These are phyloP conservation scores for Sakesphorus luctuosus DNA, from an alignment of 2,113 vertebrate genomes.

Conservation along the genomic window DNA sequence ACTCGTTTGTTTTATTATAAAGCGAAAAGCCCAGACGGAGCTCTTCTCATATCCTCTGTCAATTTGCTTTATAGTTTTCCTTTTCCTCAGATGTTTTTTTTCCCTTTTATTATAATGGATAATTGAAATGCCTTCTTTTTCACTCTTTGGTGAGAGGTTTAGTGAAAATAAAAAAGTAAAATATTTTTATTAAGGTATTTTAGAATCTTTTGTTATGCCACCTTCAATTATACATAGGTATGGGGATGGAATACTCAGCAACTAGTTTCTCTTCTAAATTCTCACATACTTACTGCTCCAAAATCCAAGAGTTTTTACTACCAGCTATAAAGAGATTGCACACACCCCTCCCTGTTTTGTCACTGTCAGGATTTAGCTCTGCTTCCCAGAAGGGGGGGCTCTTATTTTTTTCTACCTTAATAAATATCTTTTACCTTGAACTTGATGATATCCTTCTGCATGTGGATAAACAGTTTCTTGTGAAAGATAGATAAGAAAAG, in stretches of 20 bases:
- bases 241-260: neutral
- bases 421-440: neutral
- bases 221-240: neutral
- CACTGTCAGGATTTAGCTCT: neutral
- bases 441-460: neutral
- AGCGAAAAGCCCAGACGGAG: neutral
- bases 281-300: neutral
- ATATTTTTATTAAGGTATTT: neutral
- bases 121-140: neutral
- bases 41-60: neutral
- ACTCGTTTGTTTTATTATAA: neutral
- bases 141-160: neutral
- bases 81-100: neutral
- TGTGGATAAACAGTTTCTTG: neutral
- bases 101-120: neutral
- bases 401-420: neutral
- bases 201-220: neutral
- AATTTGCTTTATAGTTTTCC: neutral
- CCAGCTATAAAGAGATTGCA: neutral
- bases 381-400: neutral
- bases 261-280: neutral
- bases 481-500: neutral
- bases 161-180: neutral
- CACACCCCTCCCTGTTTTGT: fast-evolving
- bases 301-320: neutral